phyloP scores from a whole-genome alignment of 2,113 vertebrate species.

The Varanus salvator region DNA sequence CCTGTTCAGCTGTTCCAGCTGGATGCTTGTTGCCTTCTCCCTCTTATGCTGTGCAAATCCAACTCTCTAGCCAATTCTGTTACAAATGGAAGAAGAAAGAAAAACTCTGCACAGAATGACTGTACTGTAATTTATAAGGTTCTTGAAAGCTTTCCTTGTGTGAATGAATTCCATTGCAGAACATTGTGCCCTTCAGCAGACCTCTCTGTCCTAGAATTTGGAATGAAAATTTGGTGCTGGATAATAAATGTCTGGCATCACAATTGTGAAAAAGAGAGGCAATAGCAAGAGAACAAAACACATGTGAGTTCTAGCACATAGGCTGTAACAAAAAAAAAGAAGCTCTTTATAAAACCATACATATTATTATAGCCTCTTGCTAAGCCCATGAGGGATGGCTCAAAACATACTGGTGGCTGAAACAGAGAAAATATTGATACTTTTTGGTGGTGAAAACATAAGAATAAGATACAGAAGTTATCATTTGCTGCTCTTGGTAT shows the following conservation, averaged over 20 bases:
- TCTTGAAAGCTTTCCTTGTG: neutral
- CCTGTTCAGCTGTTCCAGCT: accelerated
- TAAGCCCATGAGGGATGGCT: neutral
- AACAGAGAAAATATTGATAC: neutral
- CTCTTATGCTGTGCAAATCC: conserved; percentile 1
- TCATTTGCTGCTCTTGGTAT: neutral
- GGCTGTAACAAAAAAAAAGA: neutral
- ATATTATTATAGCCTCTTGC: neutral
- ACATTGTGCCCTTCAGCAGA: conserved; percentile 38
- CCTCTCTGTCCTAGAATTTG: conserved; percentile 1
- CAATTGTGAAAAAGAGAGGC: neutral
- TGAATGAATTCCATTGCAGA: conserved; percentile 10
- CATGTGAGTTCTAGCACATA: neutral
- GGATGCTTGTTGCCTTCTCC: accelerated
- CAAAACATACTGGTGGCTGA: too few relatives aligned
- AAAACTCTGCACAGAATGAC: conserved; percentile 20
- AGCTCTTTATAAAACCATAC: neutral
- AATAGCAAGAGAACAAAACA: neutral
- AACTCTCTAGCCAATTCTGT: neutral
- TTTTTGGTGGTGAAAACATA: neutral
- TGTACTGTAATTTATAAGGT: neutral
- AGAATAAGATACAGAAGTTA: neutral
- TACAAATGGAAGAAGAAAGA: conserved; percentile 38
- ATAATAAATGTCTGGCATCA: conserved; percentile 17
- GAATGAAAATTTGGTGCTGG: neutral